phyloP scores from a whole-genome alignment of 2,888 invertebrate genomes.

The Epinotia bilunana region DNA sequence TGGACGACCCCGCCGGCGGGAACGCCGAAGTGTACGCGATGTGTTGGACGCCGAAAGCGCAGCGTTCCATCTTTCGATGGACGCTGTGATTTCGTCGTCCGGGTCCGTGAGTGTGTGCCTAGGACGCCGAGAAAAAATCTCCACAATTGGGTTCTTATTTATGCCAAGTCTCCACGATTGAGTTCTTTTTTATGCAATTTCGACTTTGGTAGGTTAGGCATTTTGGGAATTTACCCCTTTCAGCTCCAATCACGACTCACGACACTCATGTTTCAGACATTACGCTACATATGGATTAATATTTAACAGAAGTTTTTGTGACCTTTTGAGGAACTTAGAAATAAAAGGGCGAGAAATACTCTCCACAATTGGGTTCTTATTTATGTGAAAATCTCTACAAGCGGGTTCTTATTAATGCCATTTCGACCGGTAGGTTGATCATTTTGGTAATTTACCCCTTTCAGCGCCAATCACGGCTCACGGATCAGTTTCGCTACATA shows the following conservation, averaged over 20 bases:
- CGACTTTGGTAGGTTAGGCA: neutral
- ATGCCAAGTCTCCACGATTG: neutral
- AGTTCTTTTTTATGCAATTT: neutral
- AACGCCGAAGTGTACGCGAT: too few species aligned
- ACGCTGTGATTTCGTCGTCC: too few species aligned
- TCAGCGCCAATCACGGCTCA: too few species aligned
- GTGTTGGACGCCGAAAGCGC: too few species aligned
- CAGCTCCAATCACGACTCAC: too few species aligned
- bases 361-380: neutral
- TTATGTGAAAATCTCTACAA: neutral
- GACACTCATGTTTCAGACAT: too few species aligned
- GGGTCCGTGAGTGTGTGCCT: too few species aligned
- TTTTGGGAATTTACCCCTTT: neutral
- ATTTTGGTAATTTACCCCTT: neutral
- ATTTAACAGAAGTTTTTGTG: constrained; percentile 18
- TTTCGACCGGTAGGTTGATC: neutral
- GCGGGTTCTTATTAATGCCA: neutral
- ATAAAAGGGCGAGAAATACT: neutral
- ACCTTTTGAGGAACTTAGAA: constrained; percentile 6
- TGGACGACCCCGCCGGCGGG: too few species aligned
- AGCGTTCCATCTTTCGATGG: too few species aligned
- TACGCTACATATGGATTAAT: too few species aligned
- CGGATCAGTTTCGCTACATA: too few species aligned
- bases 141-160: neutral
- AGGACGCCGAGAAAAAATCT: too few species aligned